Evolutionary conservation across 1,140 invertebrate species (phyloP).

Genomic region (Babylonia areolata): DNA sequence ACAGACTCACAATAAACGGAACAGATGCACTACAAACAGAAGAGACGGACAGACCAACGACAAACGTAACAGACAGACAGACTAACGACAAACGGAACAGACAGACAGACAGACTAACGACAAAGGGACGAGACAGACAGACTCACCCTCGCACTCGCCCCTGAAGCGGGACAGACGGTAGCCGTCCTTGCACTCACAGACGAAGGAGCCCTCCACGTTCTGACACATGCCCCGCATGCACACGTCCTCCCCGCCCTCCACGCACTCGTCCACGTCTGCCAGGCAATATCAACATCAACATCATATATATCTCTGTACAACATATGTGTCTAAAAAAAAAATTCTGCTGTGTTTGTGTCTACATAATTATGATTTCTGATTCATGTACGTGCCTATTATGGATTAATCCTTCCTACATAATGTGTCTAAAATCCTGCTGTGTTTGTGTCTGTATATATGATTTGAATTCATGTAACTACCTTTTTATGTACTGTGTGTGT

Average conservation of each 20-base stretch:
- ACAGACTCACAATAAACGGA: background rate
- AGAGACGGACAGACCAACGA: background rate
- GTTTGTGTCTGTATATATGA: no score
- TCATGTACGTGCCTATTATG: no score
- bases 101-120: background rate
- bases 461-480: no score
- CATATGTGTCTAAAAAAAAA: no score
- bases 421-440: no score
- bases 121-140: background rate
- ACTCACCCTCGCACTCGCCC: slow-evolving; percentile 63
- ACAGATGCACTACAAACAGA: background rate
- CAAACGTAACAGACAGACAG: background rate
- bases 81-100: background rate
- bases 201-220: slow-evolving; percentile 86
- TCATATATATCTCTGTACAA: no score
- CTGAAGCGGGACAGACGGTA: slow-evolving; percentile 81
- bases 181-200: slow-evolving; percentile 88
- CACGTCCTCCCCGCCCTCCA: background rate
- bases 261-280: background rate
- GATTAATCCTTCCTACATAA: no score
- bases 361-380: no score
- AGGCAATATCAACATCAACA: no score
- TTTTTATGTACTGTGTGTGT: no score
- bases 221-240: background rate
- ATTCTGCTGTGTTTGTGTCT: no score